Conservation (phyloP, 2,888 invertebrate genomes). For the Rapana venosa region DNA sequence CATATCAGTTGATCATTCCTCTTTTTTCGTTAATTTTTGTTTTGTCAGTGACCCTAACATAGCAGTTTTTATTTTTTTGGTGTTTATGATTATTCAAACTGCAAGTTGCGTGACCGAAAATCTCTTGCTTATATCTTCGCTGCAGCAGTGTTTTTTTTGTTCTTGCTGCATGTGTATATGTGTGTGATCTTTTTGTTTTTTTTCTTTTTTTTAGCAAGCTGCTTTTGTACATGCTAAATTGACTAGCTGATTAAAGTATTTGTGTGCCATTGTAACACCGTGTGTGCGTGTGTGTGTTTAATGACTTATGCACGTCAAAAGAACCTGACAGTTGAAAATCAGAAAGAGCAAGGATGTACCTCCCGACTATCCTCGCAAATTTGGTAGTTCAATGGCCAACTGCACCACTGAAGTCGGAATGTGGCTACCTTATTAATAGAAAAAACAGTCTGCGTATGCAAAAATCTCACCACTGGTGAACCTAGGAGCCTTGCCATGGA, state of each 20-base stretch:
- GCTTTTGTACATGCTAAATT: background rate
- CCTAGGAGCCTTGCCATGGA: too few species aligned
- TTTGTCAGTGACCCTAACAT: background rate
- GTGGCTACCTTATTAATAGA: too few species aligned
- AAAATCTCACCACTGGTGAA: too few species aligned
- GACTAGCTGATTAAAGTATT: conserved; percentile 1
- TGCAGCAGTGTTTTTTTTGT: background rate
- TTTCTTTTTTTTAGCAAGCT: background rate
- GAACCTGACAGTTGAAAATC: too few species aligned
- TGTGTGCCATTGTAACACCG: background rate
- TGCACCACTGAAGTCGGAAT: too few species aligned
- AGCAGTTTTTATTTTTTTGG: background rate
- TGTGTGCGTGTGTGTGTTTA: background rate
- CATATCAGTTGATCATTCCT: background rate
- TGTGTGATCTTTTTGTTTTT: background rate
- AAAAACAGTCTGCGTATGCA: too few species aligned
- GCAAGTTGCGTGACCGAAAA: background rate
- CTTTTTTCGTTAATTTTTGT: background rate
- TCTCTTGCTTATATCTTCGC: background rate
- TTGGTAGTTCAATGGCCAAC: too few species aligned
- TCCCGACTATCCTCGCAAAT: too few species aligned
- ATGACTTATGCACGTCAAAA: too few species aligned
- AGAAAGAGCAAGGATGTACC: too few species aligned
- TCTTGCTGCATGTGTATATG: background rate
- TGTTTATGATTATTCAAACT: too few species aligned